phyloP scores from a whole-genome alignment of 2,888 invertebrate species.

The Entomobrya proxima region DNA sequence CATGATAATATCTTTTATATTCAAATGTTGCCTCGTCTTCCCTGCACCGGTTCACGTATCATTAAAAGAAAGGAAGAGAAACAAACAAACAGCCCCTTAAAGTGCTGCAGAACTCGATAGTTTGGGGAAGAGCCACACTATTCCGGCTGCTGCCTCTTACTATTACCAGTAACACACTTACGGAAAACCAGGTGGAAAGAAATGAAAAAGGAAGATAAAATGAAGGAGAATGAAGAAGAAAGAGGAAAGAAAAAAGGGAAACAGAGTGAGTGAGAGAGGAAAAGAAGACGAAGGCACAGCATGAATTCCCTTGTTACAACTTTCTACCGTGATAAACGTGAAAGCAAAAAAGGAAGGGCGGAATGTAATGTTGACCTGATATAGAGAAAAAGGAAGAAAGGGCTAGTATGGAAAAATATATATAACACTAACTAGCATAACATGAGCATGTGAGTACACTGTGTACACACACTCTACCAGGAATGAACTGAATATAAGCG shows the following conservation, averaged over 20 bases:
- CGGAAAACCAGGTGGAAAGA: slow-evolving; percentile 51
- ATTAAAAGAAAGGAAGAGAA: slow-evolving; percentile 4
- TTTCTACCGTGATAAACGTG: slow-evolving; percentile 57
- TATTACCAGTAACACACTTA: slow-evolving; percentile 2
- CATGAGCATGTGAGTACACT: background rate
- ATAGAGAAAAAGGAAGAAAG: background rate
- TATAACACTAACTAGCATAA: slow-evolving; percentile 18
- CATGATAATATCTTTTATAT: slow-evolving; percentile 1
- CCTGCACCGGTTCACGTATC: background rate
- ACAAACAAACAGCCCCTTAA: slow-evolving; percentile 31
- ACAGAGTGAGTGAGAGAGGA: background rate
- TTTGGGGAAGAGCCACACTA: slow-evolving; percentile 37
- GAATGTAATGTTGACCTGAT: slow-evolving; percentile 51
- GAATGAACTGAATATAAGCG: background rate
- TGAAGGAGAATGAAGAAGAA: slow-evolving; percentile 24
- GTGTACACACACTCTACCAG: background rate
- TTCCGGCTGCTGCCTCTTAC: slow-evolving; percentile 49
- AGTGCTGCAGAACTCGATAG: slow-evolving; percentile 42
- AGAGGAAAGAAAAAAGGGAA: background rate
- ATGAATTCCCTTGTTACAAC: slow-evolving; percentile 64
- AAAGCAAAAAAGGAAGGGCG: slow-evolving; percentile 47
- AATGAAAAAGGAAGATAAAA: slow-evolving; percentile 34
- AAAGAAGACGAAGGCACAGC: slow-evolving; percentile 50
- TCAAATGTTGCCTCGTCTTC: background rate
- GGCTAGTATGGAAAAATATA: background rate